These are phyloP conservation scores for Ornithorhynchus anatinus DNA, from an alignment of 2,113 vertebrate genomes.

Conservation along the genomic window DNA sequence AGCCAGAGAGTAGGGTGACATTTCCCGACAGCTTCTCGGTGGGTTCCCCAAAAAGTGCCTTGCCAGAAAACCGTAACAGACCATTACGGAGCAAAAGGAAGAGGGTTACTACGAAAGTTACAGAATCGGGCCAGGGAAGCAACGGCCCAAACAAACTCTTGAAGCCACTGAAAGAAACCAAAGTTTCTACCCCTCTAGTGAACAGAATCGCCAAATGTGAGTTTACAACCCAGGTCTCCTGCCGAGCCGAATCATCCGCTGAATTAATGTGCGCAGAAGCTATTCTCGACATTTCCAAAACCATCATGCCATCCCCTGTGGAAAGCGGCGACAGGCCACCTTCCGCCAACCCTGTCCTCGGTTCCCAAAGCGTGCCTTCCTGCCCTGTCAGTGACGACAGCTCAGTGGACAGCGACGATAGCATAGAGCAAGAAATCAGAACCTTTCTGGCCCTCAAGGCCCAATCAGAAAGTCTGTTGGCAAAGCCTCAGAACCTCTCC, in stretches of 20 bases:
- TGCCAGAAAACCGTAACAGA: conserved; percentile 58
- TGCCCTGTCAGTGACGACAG: conserved; percentile 76
- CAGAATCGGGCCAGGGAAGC: background rate
- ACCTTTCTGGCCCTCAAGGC: conserved; percentile 91
- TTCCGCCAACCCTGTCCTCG: conserved; percentile 24
- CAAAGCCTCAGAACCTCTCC: conserved; percentile 21
- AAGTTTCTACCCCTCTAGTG: background rate
- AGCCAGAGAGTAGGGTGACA: conserved; percentile 22
- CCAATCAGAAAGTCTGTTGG: conserved; percentile 70
- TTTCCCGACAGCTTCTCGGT: conserved; percentile 24
- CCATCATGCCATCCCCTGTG: conserved; percentile 81
- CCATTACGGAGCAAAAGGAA: conserved; percentile 65
- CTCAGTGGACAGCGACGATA: conserved; percentile 90
- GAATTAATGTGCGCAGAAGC: conserved; percentile 96
- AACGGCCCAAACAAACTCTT: conserved; percentile 19
- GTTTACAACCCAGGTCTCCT: conserved; percentile 13
- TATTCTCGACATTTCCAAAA: conserved; percentile 95
- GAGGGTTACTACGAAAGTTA: conserved; percentile 43
- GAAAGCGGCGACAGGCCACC: conserved; percentile 46
- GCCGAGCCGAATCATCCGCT: conserved; percentile 82
- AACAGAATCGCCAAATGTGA: conserved; percentile 22
- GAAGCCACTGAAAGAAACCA: conserved; percentile 55
- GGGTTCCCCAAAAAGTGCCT: conserved; percentile 57
- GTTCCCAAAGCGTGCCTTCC: conserved; percentile 35
- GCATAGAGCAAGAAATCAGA: conserved; percentile 93